Evolutionary conservation across 1,140 invertebrate species (phyloP).

Genomic region (Aleiodes sp.): DNA sequence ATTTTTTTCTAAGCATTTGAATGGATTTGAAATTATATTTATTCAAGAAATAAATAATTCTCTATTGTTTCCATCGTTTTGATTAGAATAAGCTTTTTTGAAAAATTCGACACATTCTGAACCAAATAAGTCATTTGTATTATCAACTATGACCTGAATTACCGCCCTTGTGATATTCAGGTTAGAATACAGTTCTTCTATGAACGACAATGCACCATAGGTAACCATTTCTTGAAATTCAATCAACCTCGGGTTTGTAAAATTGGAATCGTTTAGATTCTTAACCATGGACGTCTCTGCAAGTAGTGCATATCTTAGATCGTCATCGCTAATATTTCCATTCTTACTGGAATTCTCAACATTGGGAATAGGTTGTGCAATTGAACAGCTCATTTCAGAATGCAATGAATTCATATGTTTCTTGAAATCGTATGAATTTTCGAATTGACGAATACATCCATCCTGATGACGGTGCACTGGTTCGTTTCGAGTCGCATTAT

Average conservation of each 20-base stretch:
- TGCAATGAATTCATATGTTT: slow-evolving; percentile 19
- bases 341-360: neutral
- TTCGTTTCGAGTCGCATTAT: slow-evolving; percentile 4
- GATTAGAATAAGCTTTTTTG: neutral
- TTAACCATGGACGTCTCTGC: neutral
- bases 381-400: neutral
- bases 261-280: neutral
- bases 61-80: neutral
- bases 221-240: neutral
- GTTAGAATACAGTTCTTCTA: slow-evolving; percentile 20
- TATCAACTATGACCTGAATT: slow-evolving; percentile 12
- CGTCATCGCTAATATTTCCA: neutral
- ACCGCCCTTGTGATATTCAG: slow-evolving; percentile 16
- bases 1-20: neutral
- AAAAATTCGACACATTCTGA: neutral
- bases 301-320: neutral
- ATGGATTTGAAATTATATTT: neutral
- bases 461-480: slow-evolving; percentile 6
- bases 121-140: neutral
- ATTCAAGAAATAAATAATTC: neutral
- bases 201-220: neutral
- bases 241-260: neutral
- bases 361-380: neutral
- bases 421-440: slow-evolving; percentile 25
- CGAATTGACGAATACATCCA: slow-evolving; percentile 12